Evolutionary conservation across 2,797 vertebrate species (phyloP).

Genomic region (Channallabes apus): DNA sequence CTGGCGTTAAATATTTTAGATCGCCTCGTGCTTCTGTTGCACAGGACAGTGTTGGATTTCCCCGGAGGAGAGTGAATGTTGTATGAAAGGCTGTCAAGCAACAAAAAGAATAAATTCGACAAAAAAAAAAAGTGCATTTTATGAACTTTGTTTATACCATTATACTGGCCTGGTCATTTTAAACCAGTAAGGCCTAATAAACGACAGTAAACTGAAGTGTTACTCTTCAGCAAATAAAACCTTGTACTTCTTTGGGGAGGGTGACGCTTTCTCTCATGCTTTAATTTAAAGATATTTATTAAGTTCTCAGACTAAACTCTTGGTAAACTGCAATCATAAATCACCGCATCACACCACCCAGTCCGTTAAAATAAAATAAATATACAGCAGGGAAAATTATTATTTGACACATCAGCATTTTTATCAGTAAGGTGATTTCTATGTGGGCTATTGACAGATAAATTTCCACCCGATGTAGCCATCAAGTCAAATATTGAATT

Average conservation of each 20-base stretch:
- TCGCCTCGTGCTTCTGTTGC: background rate
- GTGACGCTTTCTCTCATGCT: background rate
- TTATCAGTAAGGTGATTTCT: too few species aligned
- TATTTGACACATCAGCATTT: too few species aligned
- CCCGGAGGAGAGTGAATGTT: slow-evolving; percentile 1
- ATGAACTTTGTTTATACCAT: background rate
- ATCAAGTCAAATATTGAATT: too few species aligned
- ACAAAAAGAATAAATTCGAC: background rate
- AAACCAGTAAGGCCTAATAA: too few species aligned
- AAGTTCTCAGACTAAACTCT: background rate
- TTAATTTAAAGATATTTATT: background rate
- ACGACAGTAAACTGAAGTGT: background rate
- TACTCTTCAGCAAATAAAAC: too few species aligned
- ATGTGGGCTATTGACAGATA: too few species aligned
- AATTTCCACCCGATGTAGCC: too few species aligned
- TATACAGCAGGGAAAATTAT: too few species aligned
- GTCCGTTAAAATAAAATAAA: too few species aligned
- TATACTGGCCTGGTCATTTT: background rate
- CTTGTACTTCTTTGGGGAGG: too few species aligned
- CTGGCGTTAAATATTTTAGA: slow-evolving; percentile 40
- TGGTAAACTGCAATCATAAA: background rate
- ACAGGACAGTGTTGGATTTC: slow-evolving; percentile 13
- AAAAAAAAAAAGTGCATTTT: too few species aligned
- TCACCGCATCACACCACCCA: background rate
- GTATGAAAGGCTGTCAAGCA: slow-evolving; percentile 24